Evolutionary conservation across 2,888 invertebrate genomes (phyloP), one percentile per base, ranked within the genome.

Genomic region (Watsonalla cultraria): DNA sequence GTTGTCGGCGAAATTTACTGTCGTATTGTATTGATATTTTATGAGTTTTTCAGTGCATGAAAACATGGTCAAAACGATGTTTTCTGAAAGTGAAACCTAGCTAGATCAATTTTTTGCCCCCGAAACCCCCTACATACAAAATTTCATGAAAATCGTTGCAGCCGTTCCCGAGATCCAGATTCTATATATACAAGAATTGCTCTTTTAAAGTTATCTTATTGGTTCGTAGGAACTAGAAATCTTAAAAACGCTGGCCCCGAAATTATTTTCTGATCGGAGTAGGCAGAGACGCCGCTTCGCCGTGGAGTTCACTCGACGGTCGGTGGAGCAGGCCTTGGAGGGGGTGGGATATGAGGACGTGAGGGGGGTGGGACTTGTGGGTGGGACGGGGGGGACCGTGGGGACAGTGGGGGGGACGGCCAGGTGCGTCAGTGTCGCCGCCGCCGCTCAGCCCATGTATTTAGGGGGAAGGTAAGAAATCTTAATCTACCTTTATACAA

Each of bases 231-330:
- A 91, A 61, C 70, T 91, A 53, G 82, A 85, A 53, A 64, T 75
- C 39, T 70, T 91, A 37, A 83, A 90, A 47, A 71, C 75, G 9
- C 82, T 92, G 58, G 83, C 89, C 0, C 90, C 92, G 7, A 74
- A 78, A 8, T 71, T 82, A n/a, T 91, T 90, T 67, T 77, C 76
- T 54, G 67, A 76, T 39, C 79, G 86, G 34, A 78, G 78, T 45
- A 72, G 78, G 56, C 82, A 84, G 56, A 83, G 76, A 58, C 84
- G 82, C 56, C 86, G 83, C 39, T 84, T 84, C 56, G 80, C 88
- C 0, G 91, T 90, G 24, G 86, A 92, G 64, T 92, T 93, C 62
- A 95, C 95, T n/a, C 89, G 95, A 13, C 93, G 93, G 56, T 89
- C 92, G 15, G 92, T 95, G 7, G 93, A 94, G 59, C 91, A 91